Evolutionary conservation across 1,140 invertebrate species (phyloP), one percentile per base, ranked within the genome.

Genomic region (Drosophila eugracilis): DNA sequence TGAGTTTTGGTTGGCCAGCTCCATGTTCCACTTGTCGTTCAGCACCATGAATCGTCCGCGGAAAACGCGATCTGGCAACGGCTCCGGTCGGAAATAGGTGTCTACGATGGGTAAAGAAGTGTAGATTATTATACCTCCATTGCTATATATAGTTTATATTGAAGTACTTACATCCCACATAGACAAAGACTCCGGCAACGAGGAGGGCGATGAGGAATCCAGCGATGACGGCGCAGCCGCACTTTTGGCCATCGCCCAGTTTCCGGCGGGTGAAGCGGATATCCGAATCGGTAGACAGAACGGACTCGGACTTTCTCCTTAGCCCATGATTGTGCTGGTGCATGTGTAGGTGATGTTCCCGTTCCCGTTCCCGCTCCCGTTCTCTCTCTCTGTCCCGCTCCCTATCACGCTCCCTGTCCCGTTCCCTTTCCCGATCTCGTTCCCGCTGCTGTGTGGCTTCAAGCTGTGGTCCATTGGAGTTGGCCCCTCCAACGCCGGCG

Each of bases 221-320:
- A 9, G 97, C 95, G 21, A 97, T 93, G 21, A 97, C 95, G 79
- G 96, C 97, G 90, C 97, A 97, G 62, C 96, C 96, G 55, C 96
- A 96, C 75, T 95, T 94, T 90, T 96, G 96, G 66, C 95, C 95
- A 15, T 95, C 94, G 62, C 95, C 95, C 15, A 97, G 91, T 91
- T 97, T 97, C 75, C 95, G 94, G 34, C 96, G 93, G 3, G 96
- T 97, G 92, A 97, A 97, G 44, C 96, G 93, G 79, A 97, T 97
- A 92, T 97, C 96, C 69, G 95, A 96, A 92, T 96, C 95, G 50
- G 95, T 96, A 0, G 96, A 96, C 58, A 96, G 90, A 39, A 96
- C 96, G 3, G 96, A 97, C 84, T 95, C 94, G 10, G 95, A 94
- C 32, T 94, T 94, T 32, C 93, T 67, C n/a, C 90, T 57, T 21